Percentiles rank a stretch among this genome's conserved stretches.
Conservation (phyloP, 2,888 invertebrate species). For the Leptinotarsa haldemani region DNA sequence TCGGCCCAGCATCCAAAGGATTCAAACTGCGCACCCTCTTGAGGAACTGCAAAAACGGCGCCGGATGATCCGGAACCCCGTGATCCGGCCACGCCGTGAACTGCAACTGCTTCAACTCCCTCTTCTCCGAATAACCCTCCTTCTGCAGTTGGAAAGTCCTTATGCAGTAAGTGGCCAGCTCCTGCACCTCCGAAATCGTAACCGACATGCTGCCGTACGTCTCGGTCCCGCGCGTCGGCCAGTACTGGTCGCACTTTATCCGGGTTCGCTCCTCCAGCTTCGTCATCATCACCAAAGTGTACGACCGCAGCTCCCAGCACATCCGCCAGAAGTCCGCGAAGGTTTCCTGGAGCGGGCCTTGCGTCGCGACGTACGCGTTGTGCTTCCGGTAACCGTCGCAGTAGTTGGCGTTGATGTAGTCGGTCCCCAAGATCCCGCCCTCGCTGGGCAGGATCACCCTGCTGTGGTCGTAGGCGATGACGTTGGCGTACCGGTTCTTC, state of each 20-base stretch:
- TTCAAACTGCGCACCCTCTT: constrained; percentile 92
- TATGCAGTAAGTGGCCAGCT: constrained; percentile 97
- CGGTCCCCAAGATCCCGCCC: constrained; percentile 84
- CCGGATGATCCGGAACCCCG: constrained; percentile 98
- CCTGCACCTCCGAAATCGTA: constrained; percentile 93
- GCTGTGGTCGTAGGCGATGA: constrained; percentile 98
- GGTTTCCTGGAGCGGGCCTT: constrained; percentile 97
- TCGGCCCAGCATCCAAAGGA: constrained; percentile 92
- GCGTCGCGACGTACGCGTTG: constrained; percentile 98
- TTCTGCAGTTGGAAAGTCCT: constrained; percentile 93
- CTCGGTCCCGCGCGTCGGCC: constrained; percentile 95
- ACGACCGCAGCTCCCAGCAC: constrained; percentile 97
- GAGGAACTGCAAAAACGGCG: constrained; percentile 97
- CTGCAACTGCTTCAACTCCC: constrained; percentile 97
- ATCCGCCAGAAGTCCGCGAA: constrained; percentile 99
- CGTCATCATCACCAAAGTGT: constrained; percentile 99
- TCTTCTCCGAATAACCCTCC: constrained; percentile 83
- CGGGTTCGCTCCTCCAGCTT: constrained; percentile 96
- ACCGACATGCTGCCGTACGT: constrained; percentile 96
- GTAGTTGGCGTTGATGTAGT: constrained; percentile 99
- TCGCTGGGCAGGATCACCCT: constrained; percentile 92
- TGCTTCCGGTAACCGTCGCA: constrained; percentile 99
- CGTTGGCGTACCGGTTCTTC: constrained; percentile 99
- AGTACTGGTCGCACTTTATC: constrained; percentile 98
- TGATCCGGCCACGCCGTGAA: constrained; percentile 99